Percentiles rank a stretch among this genome's conserved stretches.
Evolutionary conservation across 2,797 vertebrate genomes (phyloP).

Genomic region (Varecia variegata): DNA sequence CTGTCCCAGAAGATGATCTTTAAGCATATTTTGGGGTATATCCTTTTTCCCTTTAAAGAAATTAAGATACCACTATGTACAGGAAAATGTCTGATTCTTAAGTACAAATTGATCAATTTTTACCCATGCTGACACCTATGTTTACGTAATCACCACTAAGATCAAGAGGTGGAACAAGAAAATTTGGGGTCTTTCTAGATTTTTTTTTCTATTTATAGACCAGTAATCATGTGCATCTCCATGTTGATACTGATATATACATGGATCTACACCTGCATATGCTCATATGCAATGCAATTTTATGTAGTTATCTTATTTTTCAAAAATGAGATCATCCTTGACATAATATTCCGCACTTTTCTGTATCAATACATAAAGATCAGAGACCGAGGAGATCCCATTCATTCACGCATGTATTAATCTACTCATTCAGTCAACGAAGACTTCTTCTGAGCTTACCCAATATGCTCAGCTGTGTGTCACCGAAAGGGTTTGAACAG

Average conservation of each 20-base stretch:
- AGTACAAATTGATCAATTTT: slow-evolving; percentile 4
- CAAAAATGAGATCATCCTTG: background rate
- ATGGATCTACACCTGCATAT: background rate
- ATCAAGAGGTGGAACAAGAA: background rate
- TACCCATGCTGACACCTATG: background rate
- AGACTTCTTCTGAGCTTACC: background rate
- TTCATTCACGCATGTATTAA: background rate
- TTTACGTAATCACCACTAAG: background rate
- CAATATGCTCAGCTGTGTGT: background rate
- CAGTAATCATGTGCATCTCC: background rate
- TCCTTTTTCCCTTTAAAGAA: background rate
- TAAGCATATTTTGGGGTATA: background rate
- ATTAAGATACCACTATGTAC: background rate
- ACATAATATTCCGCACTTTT: background rate
- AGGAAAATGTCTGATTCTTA: background rate
- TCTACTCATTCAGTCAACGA: background rate
- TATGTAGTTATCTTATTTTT: background rate
- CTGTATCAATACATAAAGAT: background rate
- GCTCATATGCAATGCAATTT: background rate
- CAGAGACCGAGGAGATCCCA: background rate
- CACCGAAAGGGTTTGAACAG: background rate
- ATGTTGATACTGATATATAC: background rate
- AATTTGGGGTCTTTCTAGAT: background rate
- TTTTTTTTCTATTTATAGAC: background rate
- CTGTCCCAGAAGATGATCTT: background rate